Percentiles rank a stretch among this genome's conserved stretches.
Conservation (phyloP, 2,113 vertebrate genomes). For the Caloenas nicobarica region DNA sequence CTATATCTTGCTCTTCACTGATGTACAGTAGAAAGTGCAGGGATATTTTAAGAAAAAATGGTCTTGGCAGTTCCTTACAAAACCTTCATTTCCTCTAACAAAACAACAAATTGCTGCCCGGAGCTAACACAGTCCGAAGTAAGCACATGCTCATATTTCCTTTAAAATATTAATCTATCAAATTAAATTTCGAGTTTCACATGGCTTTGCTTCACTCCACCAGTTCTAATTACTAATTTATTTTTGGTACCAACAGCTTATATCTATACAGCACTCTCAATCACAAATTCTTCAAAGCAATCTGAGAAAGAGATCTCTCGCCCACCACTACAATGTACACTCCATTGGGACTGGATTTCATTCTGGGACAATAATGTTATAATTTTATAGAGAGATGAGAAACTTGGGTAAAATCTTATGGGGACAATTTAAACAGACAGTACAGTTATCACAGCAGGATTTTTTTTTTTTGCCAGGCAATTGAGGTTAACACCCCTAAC, state of each 20-base stretch:
- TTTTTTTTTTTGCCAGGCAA: not conserved
- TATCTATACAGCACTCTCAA: not conserved
- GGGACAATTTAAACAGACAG: slow-evolving; percentile 2
- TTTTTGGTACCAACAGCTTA: slow-evolving; percentile 15
- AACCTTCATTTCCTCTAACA: not conserved
- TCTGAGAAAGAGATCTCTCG: not conserved
- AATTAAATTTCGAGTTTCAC: slow-evolving; percentile 49
- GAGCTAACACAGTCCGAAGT: not conserved
- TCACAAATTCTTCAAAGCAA: slow-evolving; percentile 32
- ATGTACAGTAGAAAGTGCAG: not conserved
- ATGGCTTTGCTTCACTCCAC: slow-evolving; percentile 3
- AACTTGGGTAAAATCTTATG: not conserved
- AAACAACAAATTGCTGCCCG: slow-evolving; percentile 36
- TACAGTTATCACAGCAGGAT: not conserved
- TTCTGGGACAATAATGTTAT: not conserved
- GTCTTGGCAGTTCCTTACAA: not conserved
- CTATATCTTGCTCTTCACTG: not conserved
- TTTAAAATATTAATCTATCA: slow-evolving; percentile 46
- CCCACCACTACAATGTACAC: not conserved
- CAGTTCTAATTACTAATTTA: slow-evolving; percentile 47
- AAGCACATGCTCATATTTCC: slow-evolving; percentile 5
- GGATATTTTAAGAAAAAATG: slow-evolving; percentile 1
- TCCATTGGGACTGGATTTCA: not conserved
- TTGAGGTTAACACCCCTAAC: slow-evolving; percentile 6
- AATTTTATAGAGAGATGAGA: not conserved